These are phyloP conservation scores for Anagyrus pseudococci DNA, from an alignment of 2,888 invertebrate species.

Conservation along the genomic window DNA sequence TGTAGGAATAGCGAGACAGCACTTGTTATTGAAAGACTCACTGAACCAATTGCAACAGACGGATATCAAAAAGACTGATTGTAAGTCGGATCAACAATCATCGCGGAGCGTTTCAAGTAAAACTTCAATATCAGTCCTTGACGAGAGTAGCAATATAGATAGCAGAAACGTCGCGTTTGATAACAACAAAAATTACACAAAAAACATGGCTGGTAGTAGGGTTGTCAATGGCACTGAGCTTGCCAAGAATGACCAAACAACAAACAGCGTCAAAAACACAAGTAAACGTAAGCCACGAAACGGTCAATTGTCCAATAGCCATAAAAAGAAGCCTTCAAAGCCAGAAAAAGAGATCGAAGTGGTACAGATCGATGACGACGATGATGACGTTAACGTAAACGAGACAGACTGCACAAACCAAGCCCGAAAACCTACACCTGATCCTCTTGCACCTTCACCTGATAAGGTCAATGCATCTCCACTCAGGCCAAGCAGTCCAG, in stretches of 20 bases:
- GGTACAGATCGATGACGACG: slow-evolving; percentile 33
- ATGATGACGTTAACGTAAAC: slow-evolving; percentile 14
- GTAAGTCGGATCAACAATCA: slow-evolving; percentile 14
- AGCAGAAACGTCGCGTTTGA: slow-evolving; percentile 45
- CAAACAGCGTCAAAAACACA: slow-evolving; percentile 28
- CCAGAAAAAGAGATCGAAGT: slow-evolving; percentile 28
- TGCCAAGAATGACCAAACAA: slow-evolving; percentile 43
- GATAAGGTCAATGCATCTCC: slow-evolving; percentile 9
- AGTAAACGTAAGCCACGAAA: slow-evolving; percentile 35
- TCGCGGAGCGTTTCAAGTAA: slow-evolving; percentile 27
- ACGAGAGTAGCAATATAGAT: slow-evolving; percentile 19
- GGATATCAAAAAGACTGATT: slow-evolving; percentile 36
- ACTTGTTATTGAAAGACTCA: slow-evolving; percentile 33
- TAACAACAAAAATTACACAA: slow-evolving; percentile 55
- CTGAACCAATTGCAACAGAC: slow-evolving; percentile 21
- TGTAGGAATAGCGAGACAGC: slow-evolving; percentile 49
- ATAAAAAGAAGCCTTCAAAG: slow-evolving; percentile 25
- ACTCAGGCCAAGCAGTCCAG: slow-evolving; percentile 20
- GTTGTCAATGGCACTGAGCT: slow-evolving; percentile 53
- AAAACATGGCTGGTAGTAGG: slow-evolving; percentile 43
- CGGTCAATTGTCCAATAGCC: slow-evolving; percentile 18
- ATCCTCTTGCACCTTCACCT: slow-evolving; percentile 18
- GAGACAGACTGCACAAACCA: background rate
- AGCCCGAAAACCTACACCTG: slow-evolving; percentile 3
- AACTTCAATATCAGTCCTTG: slow-evolving; percentile 2